Base-by-base conservation (phyloP, 2,888 invertebrate species). In the Plagodis dolabraria region DNA sequence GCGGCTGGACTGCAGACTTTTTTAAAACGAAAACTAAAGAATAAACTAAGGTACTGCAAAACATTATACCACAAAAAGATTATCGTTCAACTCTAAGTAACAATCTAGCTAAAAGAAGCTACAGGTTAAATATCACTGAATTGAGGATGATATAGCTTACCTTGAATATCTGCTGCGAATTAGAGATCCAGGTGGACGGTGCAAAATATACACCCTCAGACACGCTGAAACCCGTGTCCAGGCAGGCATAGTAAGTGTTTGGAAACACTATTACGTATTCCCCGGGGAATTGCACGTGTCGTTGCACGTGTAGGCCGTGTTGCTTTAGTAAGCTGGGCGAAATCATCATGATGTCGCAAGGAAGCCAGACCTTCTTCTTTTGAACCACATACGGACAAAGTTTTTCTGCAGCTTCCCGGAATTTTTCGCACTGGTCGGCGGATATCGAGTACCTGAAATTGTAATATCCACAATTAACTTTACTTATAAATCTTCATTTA, bases 131-230 rank as follows among this genome's bases (percentile, higher is more conserved):
- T n/a, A n/a, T n/a, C n/a, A n/a, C 22, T 22, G 22, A 22, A 22
- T 22, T 4, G 22, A 22, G 4, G 22, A 22, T 22, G 22, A 22
- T 22, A 22, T 22, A 4, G 22, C 22, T 22, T 22, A 22, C 22
- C 22, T 22, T 22, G 22, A 22, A 22, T 22, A 22, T 22, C 22
- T 22, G 22, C 22, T 22, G 2, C 4, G 22, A 22, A 22, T 22
- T 22, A 4, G 22, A 22, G 22, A 98, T 89, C 98, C 98, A 99
- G 0, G 95, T 94, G 1, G 94, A 92, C 7, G 96, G 95, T 0
- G 98, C 98, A 76, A 97, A 98, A 82, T 98, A 98, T 0, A 98
- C 97, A 76, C 98, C 98, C 80, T 99, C 99, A 0, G 98, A 97
- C 0, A 98, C 95, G 0, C 96, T 95, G 79, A 97, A 98, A 0